phyloP scores from a whole-genome alignment of 1,140 invertebrate species.

The Teleopsis dalmanni region DNA sequence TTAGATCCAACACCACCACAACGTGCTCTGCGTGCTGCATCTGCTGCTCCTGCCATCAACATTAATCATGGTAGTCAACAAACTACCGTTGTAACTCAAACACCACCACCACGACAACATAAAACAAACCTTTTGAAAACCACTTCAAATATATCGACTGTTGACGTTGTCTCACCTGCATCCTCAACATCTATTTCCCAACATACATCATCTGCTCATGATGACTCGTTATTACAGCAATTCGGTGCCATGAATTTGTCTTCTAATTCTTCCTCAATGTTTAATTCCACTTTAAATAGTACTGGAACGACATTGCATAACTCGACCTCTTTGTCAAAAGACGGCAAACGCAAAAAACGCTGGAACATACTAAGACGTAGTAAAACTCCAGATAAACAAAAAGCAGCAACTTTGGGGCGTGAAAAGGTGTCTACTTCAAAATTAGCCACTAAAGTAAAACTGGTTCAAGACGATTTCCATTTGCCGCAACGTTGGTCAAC shows the following conservation, averaged over 20 bases:
- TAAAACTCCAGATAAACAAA: slow-evolving; percentile 48
- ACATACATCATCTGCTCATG: slow-evolving; percentile 5
- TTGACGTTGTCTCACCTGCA: slow-evolving; percentile 22
- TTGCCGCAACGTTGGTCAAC: slow-evolving; percentile 58
- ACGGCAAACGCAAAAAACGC: slow-evolving; percentile 52
- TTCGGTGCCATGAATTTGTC: slow-evolving; percentile 41
- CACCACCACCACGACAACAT: slow-evolving; percentile 32
- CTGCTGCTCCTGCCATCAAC: slow-evolving; percentile 32
- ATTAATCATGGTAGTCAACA: slow-evolving; percentile 17
- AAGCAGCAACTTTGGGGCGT: slow-evolving; percentile 56
- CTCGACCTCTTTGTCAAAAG: slow-evolving; percentile 36
- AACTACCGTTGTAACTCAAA: background rate
- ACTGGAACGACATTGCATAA: slow-evolving; percentile 6
- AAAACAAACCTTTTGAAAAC: slow-evolving; percentile 16
- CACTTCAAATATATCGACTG: slow-evolving; percentile 9
- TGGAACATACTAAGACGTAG: slow-evolving; percentile 57
- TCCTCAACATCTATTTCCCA: background rate
- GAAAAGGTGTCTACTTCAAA: slow-evolving; percentile 45
- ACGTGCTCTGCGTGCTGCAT: slow-evolving; percentile 23
- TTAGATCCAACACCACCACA: slow-evolving; percentile 30
- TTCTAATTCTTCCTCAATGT: slow-evolving; percentile 27
- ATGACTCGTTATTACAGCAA: slow-evolving; percentile 28
- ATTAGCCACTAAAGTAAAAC: slow-evolving; percentile 45
- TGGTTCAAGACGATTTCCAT: slow-evolving; percentile 46
- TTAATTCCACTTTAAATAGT: slow-evolving; percentile 23